These are phyloP conservation scores for Stictocephala bisonia DNA, from an alignment of 2,888 invertebrate species.

Conservation along the genomic window DNA sequence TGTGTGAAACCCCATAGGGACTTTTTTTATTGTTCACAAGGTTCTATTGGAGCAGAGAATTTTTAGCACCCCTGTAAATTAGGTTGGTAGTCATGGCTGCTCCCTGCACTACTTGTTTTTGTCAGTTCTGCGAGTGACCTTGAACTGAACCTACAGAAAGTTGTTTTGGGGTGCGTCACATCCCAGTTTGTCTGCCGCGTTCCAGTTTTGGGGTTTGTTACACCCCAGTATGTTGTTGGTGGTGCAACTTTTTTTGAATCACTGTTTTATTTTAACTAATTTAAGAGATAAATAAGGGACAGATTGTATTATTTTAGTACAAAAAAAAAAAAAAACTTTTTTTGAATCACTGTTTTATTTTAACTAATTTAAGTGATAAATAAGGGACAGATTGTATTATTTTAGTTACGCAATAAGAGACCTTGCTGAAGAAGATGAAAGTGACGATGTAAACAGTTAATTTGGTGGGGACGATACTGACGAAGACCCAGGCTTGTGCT, in stretches of 20 bases:
- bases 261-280: too few species aligned
- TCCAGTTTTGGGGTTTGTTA: slow-evolving; percentile 22
- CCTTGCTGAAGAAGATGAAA: slow-evolving; percentile 14
- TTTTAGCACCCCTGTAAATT: slow-evolving; percentile 9
- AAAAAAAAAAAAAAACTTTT: too few species aligned
- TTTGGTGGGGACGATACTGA: slow-evolving; percentile 21
- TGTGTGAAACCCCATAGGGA: slow-evolving; percentile 15
- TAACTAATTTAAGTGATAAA: too few species aligned
- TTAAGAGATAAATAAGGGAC: too few species aligned
- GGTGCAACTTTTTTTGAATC: neutral
- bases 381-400: too few species aligned
- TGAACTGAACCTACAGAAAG: neutral
- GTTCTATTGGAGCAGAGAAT: neutral
- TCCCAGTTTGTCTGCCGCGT: neutral
- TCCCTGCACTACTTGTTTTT: slow-evolving; percentile 3
- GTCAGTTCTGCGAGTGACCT: slow-evolving; percentile 7
- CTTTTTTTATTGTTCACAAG: neutral
- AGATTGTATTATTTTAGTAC: too few species aligned
- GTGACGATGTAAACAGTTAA: slow-evolving; percentile 7
- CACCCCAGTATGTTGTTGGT: slow-evolving; percentile 20
- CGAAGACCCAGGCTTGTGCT: slow-evolving; percentile 16
- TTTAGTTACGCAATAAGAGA: slow-evolving; percentile 16
- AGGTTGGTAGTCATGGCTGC: slow-evolving; percentile 28
- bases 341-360: too few species aligned
- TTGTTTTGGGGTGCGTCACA: too few species aligned